These are phyloP conservation scores for Anthoscopus minutus DNA, from an alignment of 2,113 vertebrate genomes.

Conservation along the genomic window DNA sequence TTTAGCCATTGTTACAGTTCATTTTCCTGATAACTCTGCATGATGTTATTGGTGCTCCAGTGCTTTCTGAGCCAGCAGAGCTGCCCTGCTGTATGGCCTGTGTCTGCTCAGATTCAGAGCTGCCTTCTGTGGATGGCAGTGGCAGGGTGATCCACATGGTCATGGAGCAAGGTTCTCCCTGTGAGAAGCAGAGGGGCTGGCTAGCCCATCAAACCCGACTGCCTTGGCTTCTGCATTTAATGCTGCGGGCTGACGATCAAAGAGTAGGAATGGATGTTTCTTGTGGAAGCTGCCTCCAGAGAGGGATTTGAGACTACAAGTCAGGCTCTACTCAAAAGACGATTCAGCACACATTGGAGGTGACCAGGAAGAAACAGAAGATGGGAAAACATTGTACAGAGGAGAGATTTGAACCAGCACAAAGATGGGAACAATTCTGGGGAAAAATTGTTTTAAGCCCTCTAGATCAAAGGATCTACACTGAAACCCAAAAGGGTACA, in stretches of 20 bases:
- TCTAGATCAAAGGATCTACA: not conserved
- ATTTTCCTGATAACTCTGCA: not conserved
- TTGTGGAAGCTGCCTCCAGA: not conserved
- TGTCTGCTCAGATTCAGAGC: not conserved
- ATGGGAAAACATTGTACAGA: not conserved
- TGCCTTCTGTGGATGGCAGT: not conserved
- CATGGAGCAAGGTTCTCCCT: not conserved
- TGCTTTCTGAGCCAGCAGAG: not conserved
- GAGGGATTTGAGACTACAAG: not conserved
- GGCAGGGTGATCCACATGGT: too few relatives aligned
- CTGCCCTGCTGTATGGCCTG: not conserved
- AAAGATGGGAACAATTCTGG: not conserved
- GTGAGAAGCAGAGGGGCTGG: not conserved
- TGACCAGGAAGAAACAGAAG: not conserved
- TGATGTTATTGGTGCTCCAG: not conserved
- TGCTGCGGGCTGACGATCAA: not conserved
- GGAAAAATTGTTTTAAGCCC: not conserved
- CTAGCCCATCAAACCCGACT: not conserved
- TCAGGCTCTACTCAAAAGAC: not conserved
- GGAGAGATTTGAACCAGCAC: not conserved
- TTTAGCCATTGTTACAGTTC: not conserved
- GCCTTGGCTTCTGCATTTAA: not conserved
- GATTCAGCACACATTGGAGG: not conserved
- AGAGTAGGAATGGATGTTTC: not conserved
- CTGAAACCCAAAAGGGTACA: not conserved